phyloP scores from a whole-genome alignment of 2,797 vertebrate species.

The Muraenolepis orangiensis region DNA sequence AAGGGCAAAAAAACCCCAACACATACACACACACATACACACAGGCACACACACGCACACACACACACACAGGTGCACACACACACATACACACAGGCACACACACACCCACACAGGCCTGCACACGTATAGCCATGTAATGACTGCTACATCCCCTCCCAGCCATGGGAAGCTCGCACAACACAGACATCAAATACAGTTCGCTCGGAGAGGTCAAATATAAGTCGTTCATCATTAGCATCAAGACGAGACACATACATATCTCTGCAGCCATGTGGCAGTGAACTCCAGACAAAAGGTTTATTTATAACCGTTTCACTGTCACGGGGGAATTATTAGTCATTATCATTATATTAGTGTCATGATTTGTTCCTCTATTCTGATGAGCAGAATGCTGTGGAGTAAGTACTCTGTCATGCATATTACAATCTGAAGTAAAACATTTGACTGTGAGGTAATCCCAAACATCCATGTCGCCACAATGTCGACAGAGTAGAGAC shows the following conservation, averaged over 20 bases:
- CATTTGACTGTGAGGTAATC: conserved; percentile 27
- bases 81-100: background rate
- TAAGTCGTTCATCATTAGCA: conserved; percentile 28
- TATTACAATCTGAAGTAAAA: background rate
- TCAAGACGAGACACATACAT: conserved; percentile 18
- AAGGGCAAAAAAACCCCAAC: background rate
- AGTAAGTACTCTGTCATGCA: background rate
- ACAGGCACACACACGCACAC: background rate
- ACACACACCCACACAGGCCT: conserved; percentile 34
- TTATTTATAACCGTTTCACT: background rate
- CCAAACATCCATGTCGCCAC: conserved; percentile 25
- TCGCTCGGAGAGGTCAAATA: conserved; percentile 31
- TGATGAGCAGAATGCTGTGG: background rate
- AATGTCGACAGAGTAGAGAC: conserved; percentile 9
- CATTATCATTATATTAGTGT: background rate
- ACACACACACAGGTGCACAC: background rate
- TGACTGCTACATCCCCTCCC: conserved; percentile 49
- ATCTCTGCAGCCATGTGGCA: background rate
- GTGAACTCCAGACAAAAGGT: background rate
- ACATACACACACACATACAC: background rate
- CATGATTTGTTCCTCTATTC: background rate
- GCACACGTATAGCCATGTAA: conserved; percentile 54
- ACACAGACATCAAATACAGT: conserved; percentile 29
- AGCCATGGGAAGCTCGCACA: conserved; percentile 53
- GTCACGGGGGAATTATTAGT: no score